phyloP scores from a whole-genome alignment of 2,888 invertebrate genomes.

The Linyphia triangularis region DNA sequence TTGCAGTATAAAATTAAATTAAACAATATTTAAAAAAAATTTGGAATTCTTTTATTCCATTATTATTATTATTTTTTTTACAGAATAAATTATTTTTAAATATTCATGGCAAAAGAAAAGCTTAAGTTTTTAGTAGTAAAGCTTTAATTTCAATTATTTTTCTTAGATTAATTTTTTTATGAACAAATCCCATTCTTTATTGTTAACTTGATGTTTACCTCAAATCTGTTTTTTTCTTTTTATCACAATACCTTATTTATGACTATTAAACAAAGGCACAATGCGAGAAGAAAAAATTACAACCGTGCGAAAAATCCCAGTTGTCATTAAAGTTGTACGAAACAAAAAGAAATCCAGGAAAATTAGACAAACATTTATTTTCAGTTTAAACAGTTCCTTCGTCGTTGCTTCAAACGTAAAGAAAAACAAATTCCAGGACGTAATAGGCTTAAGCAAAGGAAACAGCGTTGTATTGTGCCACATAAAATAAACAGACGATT shows the following conservation, averaged over 20 bases:
- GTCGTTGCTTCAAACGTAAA: background rate
- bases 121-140: no score
- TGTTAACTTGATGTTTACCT: background rate
- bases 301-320: constrained; percentile 16
- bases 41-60: no score
- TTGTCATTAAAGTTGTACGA: constrained; percentile 27
- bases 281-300: constrained; percentile 3
- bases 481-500: constrained; percentile 54
- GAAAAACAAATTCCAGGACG: background rate
- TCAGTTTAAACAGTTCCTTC: constrained; percentile 11
- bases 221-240: background rate
- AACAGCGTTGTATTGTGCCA: constrained; percentile 10
- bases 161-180: no score
- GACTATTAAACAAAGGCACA: background rate
- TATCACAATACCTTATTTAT: constrained; percentile 14
- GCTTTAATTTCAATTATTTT: no score
- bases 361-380: constrained; percentile 49
- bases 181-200: no score
- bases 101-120: no score
- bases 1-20: no score
- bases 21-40: no score
- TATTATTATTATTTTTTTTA: no score
- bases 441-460: constrained; percentile 19
- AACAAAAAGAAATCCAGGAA: background rate
- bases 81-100: no score